Evolutionary conservation across 2,113 vertebrate species (phyloP).

Genomic region (Aphyosemion australe): DNA sequence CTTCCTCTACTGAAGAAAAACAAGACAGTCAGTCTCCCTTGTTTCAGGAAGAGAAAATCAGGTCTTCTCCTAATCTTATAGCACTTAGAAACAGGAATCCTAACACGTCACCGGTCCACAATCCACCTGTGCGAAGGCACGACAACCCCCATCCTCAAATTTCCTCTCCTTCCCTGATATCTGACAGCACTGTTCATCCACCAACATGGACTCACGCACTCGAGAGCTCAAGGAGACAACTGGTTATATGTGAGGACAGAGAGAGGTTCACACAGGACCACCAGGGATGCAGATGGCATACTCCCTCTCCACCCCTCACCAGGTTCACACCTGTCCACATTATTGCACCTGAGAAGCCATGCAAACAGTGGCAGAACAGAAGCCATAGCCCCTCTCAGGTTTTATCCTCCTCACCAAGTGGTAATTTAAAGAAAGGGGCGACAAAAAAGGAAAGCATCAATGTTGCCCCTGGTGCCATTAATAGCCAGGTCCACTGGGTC

Average conservation of each 20-base stretch:
- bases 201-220: slow-evolving; percentile 26
- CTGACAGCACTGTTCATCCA: slow-evolving; percentile 35
- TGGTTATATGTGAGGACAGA: slow-evolving; percentile 36
- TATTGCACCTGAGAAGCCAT: slow-evolving; percentile 69
- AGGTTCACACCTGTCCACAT: slow-evolving; percentile 77
- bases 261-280: slow-evolving; percentile 43
- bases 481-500: slow-evolving; percentile 62
- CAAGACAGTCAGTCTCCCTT: not conserved
- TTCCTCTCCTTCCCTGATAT: slow-evolving; percentile 9
- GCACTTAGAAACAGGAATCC: slow-evolving; percentile 13
- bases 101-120: slow-evolving; percentile 21
- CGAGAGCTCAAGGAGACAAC: slow-evolving; percentile 28
- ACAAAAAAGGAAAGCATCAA: slow-evolving; percentile 73
- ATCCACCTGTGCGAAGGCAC: slow-evolving; percentile 27
- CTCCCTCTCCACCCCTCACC: slow-evolving; percentile 70
- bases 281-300: slow-evolving; percentile 51
- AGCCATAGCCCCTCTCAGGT: slow-evolving; percentile 46
- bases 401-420: slow-evolving; percentile 45
- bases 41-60: slow-evolving; percentile 28
- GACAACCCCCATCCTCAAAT: slow-evolving; percentile 23
- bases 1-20: slow-evolving; percentile 22
- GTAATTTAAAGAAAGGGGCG: slow-evolving; percentile 55
- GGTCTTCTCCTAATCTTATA: slow-evolving; percentile 35
- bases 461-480: slow-evolving; percentile 56
- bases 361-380: slow-evolving; percentile 67